Evolutionary conservation across 2,797 vertebrate genomes (phyloP).

Genomic region (Cygnus olor): DNA sequence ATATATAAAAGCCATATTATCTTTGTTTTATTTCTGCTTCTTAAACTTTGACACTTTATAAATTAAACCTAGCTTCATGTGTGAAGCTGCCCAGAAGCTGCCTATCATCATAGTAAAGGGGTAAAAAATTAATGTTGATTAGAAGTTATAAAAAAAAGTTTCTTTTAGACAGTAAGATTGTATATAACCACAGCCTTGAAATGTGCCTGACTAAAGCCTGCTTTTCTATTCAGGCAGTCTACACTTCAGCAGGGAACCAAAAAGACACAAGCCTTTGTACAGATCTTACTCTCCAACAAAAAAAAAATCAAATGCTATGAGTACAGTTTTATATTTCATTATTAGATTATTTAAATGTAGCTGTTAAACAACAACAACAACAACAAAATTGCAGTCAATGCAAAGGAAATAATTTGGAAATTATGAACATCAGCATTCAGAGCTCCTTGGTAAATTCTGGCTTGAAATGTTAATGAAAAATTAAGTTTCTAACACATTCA

Average conservation of each 20-base stretch:
- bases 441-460: neutral
- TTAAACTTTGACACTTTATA: neutral
- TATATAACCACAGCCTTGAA: neutral
- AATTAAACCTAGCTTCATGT: neutral
- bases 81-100: neutral
- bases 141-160: neutral
- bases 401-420: neutral
- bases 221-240: neutral
- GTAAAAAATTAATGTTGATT: neutral
- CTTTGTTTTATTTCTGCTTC: neutral
- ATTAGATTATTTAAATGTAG: no score
- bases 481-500: neutral
- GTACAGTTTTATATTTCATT: neutral
- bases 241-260: neutral
- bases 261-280: no score
- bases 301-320: constrained; percentile 59
- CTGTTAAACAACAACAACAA: no score
- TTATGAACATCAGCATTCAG: neutral
- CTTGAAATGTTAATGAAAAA: neutral
- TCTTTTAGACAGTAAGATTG: neutral
- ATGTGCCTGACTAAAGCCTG: neutral
- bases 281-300: neutral
- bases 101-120: neutral
- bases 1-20: no score
- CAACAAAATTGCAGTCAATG: neutral